phyloP scores from a whole-genome alignment of 2,888 invertebrate genomes.

The Aelia acuminata region DNA sequence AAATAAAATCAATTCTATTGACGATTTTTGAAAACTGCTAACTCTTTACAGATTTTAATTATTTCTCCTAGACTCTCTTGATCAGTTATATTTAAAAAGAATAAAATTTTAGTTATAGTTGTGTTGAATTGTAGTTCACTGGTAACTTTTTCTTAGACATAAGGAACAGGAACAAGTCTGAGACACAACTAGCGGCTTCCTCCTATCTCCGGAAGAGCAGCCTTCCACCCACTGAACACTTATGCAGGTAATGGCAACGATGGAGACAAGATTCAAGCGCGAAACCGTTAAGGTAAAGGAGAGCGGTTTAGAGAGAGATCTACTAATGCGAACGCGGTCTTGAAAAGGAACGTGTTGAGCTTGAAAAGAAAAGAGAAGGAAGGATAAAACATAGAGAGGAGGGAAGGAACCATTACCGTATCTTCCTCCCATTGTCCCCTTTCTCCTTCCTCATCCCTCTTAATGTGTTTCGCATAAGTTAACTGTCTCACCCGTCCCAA shows the following conservation, averaged over 20 bases:
- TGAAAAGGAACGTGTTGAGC: slow-evolving; percentile 28
- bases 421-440: background rate
- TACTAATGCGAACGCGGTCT: background rate
- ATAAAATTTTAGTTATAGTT: too few relatives aligned
- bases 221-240: background rate
- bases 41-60: too few relatives aligned
- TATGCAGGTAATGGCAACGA: background rate
- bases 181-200: too few relatives aligned
- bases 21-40: too few relatives aligned
- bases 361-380: background rate
- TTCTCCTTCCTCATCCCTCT: slow-evolving; percentile 18
- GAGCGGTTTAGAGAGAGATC: background rate
- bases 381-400: slow-evolving; percentile 23
- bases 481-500: background rate
- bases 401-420: slow-evolving; percentile 13
- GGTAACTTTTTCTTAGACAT: too few relatives aligned
- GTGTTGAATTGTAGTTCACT: too few relatives aligned
- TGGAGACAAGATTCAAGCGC: background rate
- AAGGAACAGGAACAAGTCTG: too few relatives aligned
- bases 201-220: background rate
- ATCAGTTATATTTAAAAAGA: too few relatives aligned
- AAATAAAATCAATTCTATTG: too few relatives aligned
- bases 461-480: slow-evolving; percentile 21
- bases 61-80: too few relatives aligned
- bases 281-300: slow-evolving; percentile 11